phyloP scores from a whole-genome alignment of 2,113 vertebrate species.

The Casuarius casuarius region DNA sequence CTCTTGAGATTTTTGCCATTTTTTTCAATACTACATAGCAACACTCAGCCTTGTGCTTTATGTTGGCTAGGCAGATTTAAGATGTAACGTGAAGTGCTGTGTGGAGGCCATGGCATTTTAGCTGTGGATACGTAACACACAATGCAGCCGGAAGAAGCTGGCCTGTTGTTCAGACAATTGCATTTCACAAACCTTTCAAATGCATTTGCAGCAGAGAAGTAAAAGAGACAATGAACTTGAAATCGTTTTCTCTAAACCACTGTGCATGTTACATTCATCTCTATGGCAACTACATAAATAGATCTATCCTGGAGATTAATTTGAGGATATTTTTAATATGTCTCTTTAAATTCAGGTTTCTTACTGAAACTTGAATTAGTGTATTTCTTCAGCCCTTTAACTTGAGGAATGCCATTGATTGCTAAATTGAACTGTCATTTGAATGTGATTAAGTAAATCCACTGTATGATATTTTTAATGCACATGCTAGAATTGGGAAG shows the following conservation, averaged over 20 bases:
- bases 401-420: background rate
- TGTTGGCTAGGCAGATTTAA: background rate
- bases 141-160: background rate
- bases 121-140: background rate
- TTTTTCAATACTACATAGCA: background rate
- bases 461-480: background rate
- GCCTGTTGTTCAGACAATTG: conserved; percentile 12
- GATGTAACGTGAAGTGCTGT: background rate
- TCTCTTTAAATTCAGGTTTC: conserved; percentile 43
- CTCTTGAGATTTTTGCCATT: background rate
- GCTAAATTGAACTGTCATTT: background rate
- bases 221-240: conserved; percentile 54
- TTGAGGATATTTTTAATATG: conserved; percentile 65
- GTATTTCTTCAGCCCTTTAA: conserved; percentile 1
- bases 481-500: background rate
- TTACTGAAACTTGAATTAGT: conserved; percentile 6
- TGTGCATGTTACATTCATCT: conserved; percentile 49
- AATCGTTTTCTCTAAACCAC: conserved; percentile 21
- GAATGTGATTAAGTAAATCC: background rate
- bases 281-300: conserved; percentile 69
- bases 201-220: background rate
- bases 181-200: conserved; percentile 31
- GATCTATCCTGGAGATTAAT: conserved; percentile 56
- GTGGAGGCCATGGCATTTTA: background rate
- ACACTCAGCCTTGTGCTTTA: background rate